Evolutionary conservation across 2,113 vertebrate species (phyloP).

Genomic region (Neotragus moschatus): DNA sequence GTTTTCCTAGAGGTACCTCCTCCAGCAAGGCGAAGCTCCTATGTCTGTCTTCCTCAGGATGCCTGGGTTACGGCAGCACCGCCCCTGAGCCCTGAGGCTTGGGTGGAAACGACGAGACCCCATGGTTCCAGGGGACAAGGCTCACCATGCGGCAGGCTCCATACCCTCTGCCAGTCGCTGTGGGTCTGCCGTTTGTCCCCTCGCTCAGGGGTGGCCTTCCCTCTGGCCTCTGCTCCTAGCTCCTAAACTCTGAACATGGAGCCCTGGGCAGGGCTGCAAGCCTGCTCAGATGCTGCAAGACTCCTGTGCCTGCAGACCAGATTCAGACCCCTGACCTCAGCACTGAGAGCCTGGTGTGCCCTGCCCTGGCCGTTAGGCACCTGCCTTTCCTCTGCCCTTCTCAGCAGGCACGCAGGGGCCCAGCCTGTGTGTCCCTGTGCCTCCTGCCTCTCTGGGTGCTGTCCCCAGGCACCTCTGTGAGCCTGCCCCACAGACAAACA

Average conservation of each 20-base stretch:
- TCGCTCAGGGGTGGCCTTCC: neutral
- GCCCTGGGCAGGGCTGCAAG: neutral
- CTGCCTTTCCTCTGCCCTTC: neutral
- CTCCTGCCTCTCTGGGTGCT: neutral
- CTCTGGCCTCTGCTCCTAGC: neutral
- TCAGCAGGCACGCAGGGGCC: neutral
- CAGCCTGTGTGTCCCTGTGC: neutral
- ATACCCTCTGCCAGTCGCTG: neutral
- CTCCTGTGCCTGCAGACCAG: neutral
- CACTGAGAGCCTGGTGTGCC: neutral
- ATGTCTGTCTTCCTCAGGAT: neutral
- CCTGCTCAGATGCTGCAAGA: neutral
- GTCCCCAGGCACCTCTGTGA: neutral
- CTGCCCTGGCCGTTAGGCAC: neutral
- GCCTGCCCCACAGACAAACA: neutral
- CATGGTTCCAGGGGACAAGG: neutral
- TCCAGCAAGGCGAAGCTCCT: neutral
- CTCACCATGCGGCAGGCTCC: rapidly evolving
- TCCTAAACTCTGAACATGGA: neutral
- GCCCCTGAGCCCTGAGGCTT: neutral
- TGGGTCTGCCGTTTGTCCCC: neutral
- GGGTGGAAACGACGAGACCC: neutral
- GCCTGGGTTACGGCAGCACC: neutral
- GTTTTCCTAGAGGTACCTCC: neutral
- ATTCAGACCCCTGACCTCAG: neutral